Percentiles rank a stretch among this genome's conserved stretches.
Evolutionary conservation across 2,888 invertebrate species (phyloP).

Genomic region (Catocala nupta): DNA sequence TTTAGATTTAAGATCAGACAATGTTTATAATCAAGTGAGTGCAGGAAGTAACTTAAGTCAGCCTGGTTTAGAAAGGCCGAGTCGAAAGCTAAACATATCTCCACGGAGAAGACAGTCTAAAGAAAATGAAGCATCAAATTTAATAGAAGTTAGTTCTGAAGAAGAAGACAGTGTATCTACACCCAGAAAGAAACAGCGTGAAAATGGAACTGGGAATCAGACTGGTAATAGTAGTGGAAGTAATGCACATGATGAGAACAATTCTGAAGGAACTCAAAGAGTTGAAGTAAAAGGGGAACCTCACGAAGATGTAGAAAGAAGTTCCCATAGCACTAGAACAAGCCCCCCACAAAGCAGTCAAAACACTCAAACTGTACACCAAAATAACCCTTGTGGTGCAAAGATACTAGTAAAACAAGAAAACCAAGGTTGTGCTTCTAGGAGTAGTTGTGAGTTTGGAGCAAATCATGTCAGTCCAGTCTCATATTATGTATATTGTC

Average conservation of each 20-base stretch:
- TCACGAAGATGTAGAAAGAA: conserved; percentile 52
- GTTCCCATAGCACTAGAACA: conserved; percentile 40
- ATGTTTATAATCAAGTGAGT: conserved; percentile 40
- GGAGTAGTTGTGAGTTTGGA: conserved; percentile 46
- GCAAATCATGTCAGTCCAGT: conserved; percentile 29
- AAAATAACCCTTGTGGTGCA: conserved; percentile 22
- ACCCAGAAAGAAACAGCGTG: conserved; percentile 70
- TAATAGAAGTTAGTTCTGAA: conserved; percentile 84
- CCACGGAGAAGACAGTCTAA: conserved; percentile 77
- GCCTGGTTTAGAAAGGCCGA: conserved; percentile 74
- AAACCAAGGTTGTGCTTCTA: conserved; percentile 44
- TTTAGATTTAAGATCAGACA: conserved; percentile 36
- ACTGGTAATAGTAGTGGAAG: conserved; percentile 33
- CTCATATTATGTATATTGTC: conserved; percentile 29
- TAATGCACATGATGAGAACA: conserved; percentile 28
- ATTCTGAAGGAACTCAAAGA: conserved; percentile 44
- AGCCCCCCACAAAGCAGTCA: conserved; percentile 33
- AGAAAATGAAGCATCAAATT: conserved; percentile 71
- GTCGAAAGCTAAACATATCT: conserved; percentile 79
- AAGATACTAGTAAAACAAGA: conserved; percentile 61
- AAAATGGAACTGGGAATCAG: conserved; percentile 52
- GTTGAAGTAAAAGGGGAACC: conserved; percentile 73
- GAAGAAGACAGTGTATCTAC: conserved; percentile 76
- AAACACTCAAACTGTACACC: conserved; percentile 30
- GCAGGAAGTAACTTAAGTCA: conserved; percentile 42